phyloP scores from a whole-genome alignment of 2,113 vertebrate species.

The Nothobranchius kuhntae region DNA sequence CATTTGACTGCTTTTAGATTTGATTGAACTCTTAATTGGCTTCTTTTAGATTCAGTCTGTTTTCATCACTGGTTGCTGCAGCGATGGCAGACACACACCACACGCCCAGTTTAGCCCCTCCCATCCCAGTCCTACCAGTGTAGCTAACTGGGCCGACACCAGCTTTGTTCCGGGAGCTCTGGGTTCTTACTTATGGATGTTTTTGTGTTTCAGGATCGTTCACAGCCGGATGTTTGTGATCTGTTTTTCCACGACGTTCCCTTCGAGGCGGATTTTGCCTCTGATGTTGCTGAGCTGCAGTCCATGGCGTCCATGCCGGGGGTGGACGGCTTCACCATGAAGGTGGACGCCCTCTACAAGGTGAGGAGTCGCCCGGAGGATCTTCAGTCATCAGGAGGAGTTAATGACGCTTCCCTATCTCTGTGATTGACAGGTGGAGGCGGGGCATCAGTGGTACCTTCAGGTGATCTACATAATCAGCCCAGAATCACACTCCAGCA shows the following conservation, averaged over 20 bases:
- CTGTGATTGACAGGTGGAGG: conserved; percentile 87
- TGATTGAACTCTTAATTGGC: no score
- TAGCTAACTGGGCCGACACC: no score
- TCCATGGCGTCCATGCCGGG: conserved; percentile 87
- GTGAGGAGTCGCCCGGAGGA: conserved; percentile 35
- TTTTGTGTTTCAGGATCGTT: conserved; percentile 83
- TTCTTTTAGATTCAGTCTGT: no score
- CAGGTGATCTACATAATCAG: conserved; percentile 96
- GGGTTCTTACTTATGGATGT: background rate
- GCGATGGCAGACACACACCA: no score
- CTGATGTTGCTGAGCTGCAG: conserved; percentile 85
- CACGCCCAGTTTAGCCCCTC: no score
- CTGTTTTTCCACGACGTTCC: conserved; percentile 94
- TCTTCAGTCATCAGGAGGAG: no score
- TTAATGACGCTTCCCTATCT: background rate
- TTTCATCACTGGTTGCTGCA: no score
- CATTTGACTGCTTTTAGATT: no score
- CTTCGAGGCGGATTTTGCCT: conserved; percentile 92
- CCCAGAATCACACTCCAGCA: conserved; percentile 84
- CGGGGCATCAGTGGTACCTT: conserved; percentile 98
- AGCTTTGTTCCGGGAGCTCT: background rate
- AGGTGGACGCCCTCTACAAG: conserved; percentile 97
- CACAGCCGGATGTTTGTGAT: conserved; percentile 91
- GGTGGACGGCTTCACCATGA: conserved; percentile 95
- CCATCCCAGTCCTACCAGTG: no score